A percentile compares a stretch with the other conserved stretches of the same genome.
These are phyloP conservation scores for Melieria picta DNA, from an alignment of 2,888 invertebrate genomes.

Conservation along the genomic window DNA sequence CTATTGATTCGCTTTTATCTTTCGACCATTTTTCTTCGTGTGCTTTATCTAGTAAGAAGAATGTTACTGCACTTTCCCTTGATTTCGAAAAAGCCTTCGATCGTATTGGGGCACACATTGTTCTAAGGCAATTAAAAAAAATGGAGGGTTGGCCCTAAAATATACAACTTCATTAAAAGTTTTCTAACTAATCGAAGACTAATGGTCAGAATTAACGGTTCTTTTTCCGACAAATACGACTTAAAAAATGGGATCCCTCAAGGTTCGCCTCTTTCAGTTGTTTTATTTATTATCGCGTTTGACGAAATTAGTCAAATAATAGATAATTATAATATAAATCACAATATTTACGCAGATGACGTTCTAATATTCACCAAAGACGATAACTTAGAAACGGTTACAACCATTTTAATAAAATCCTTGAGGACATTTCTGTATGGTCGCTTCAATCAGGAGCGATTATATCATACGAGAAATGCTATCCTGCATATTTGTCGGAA, in stretches of 20 bases:
- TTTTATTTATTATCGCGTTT: slow-evolving; percentile 2
- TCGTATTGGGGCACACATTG: no score
- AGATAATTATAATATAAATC: background rate
- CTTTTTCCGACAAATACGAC: slow-evolving; percentile 2
- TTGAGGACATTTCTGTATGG: background rate
- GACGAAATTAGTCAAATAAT: no score
- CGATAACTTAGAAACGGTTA: slow-evolving; percentile 7
- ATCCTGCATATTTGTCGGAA: slow-evolving; percentile 1
- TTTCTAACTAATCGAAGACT: background rate
- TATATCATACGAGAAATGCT: background rate
- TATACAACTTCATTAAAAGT: slow-evolving; percentile 3
- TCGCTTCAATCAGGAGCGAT: slow-evolving; percentile 9
- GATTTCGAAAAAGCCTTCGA: no score
- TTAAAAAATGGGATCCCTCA: slow-evolving; percentile 2
- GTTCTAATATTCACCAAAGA: slow-evolving; percentile 4
- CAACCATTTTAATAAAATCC: slow-evolving; percentile 2
- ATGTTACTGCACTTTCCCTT: no score
- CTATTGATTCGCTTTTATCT: no score
- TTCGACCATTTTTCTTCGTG: no score
- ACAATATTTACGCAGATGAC: slow-evolving; percentile 2
- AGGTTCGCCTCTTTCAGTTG: background rate
- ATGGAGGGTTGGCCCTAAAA: background rate
- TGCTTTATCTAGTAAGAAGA: no score
- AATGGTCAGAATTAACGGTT: slow-evolving; percentile 1
- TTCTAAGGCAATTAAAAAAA: no score